phyloP scores from a whole-genome alignment of 2,113 vertebrate species.

The Furnarius figulus region DNA sequence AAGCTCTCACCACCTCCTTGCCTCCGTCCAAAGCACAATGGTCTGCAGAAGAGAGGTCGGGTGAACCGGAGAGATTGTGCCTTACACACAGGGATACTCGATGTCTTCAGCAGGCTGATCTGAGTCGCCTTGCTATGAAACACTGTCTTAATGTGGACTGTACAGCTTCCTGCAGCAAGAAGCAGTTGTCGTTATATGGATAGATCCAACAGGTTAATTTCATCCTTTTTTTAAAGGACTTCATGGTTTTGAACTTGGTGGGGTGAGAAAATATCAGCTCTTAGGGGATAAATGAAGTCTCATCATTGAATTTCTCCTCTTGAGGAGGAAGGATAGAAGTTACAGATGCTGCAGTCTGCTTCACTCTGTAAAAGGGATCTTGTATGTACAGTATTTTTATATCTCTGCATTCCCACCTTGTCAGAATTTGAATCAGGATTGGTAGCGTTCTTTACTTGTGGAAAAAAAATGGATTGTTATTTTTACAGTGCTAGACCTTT shows the following conservation, averaged over 20 bases:
- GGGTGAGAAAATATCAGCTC: neutral
- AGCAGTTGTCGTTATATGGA: neutral
- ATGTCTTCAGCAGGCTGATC: conserved; percentile 26
- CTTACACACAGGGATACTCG: conserved; percentile 16
- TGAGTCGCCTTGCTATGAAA: conserved; percentile 26
- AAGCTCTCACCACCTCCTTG: neutral
- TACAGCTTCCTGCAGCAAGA: neutral
- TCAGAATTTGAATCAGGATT: conserved; percentile 34
- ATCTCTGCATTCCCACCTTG: conserved; percentile 42
- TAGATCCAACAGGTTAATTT: conserved; percentile 1
- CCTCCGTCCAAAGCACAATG: conserved; percentile 33
- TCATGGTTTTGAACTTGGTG: neutral
- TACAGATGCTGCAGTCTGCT: conserved; percentile 45
- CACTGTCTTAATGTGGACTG: conserved; percentile 36
- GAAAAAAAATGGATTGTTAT: neutral
- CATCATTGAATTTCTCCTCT: neutral
- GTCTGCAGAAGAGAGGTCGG: neutral
- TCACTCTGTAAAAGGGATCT: conserved; percentile 44
- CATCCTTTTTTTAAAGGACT: neutral
- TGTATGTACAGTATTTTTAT: conserved; percentile 65
- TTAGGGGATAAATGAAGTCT: neutral
- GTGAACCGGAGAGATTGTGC: conserved; percentile 6
- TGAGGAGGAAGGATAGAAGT: neutral
- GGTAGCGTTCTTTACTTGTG: neutral
- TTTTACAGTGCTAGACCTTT: conserved; percentile 23